Base-by-base conservation (phyloP, 2,888 invertebrate genomes). In the Blomia tropicalis region DNA sequence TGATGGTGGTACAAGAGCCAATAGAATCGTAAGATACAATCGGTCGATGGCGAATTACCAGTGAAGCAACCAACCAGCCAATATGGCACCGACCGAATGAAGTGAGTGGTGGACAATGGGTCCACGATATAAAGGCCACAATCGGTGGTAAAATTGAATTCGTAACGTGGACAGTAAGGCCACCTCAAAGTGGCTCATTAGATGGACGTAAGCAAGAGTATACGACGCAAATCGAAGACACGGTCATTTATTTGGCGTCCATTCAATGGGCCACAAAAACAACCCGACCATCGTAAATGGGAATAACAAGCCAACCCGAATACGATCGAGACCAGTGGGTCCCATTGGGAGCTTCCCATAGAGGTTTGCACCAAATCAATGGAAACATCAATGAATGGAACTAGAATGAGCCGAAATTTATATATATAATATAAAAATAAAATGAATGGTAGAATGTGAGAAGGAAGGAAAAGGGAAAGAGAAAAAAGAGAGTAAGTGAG, bases 311-410 rank as follows among this genome's bases (percentile, higher is more conserved):
- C 36, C 36, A 36, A n/a, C n/a, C n/a, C n/a, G n/a, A n/a, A n/a
- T 36, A 11, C 36, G 17, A 7, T 36, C 7, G 7, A 7, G 17
- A 36, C 36, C 7, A 36, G 36, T 17, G 17, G 22, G 51, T 47
- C 51, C 51, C 51, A n/a, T 47, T 47, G 51, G 51, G 51, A 47
- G 51, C 51, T 47, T 47, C 7, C 51, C n/a, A n/a, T n/a, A n/a
- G n/a, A n/a, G n/a, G n/a, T n/a, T n/a, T n/a, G 14, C 51, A 47
- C 23, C 27, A 19, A 47, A 47, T 14, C 22, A 27, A 7, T 14
- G 22, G n/a, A 47, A 27, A 19, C 23, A 27, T 11, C 7, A n/a
- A 7, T n/a, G 7, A 47, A 47, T 47, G 7, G 51, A 47, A 11
- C 51, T 47, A n/a, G n/a, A n/a, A n/a, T n/a, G n/a, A n/a, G n/a